phyloP scores from a whole-genome alignment of 2,113 vertebrate species.

The Tragelaphus imberbis region DNA sequence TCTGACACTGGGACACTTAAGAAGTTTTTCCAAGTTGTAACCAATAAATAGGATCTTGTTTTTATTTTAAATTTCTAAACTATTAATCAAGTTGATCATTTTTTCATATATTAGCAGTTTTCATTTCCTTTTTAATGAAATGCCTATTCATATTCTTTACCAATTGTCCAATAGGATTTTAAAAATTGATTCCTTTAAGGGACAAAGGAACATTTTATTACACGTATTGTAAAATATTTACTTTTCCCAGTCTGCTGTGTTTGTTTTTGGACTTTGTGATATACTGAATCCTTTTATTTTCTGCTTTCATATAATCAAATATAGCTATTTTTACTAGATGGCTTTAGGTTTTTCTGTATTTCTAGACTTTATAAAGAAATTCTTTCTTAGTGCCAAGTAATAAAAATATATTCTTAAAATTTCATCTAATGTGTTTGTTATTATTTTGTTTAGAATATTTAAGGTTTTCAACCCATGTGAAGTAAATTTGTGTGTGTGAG shows the following conservation, averaged over 20 bases:
- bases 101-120: background rate
- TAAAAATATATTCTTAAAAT: background rate
- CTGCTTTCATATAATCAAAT: background rate
- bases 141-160: background rate
- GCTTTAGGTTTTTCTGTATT: background rate
- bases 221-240: background rate
- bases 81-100: background rate
- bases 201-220: background rate
- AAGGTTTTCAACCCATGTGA: background rate
- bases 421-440: background rate
- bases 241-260: background rate
- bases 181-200: background rate
- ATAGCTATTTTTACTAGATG: background rate
- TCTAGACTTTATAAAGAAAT: constrained; percentile 4
- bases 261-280: background rate
- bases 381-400: background rate
- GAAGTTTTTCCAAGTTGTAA: background rate
- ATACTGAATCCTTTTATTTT: background rate
- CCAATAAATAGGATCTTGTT: background rate
- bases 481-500: background rate
- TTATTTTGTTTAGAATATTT: background rate
- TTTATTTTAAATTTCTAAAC: constrained; percentile 5
- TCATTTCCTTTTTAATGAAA: background rate
- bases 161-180: background rate
- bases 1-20: background rate